phyloP scores from a whole-genome alignment of 2,888 invertebrate genomes.

The Crioceris asparagi region DNA sequence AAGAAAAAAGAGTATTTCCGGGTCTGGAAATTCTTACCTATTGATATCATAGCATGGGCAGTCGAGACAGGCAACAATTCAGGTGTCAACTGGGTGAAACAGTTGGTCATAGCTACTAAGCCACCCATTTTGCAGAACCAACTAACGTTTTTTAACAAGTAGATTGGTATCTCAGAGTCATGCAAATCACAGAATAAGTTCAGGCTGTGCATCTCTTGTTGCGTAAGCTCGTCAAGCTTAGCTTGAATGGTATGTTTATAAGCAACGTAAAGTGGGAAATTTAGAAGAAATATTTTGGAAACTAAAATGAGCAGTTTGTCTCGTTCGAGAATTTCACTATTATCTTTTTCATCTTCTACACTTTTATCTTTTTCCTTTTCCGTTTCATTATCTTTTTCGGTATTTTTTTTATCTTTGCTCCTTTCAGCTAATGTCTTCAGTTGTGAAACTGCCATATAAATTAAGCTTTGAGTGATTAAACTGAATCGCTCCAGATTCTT shows the following conservation, averaged over 20 bases:
- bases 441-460: slow-evolving; percentile 73
- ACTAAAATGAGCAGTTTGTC: slow-evolving; percentile 82
- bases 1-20: background rate
- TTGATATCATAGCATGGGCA: slow-evolving; percentile 85
- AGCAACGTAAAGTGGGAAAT: slow-evolving; percentile 81
- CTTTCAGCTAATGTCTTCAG: slow-evolving; percentile 53
- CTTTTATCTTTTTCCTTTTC: slow-evolving; percentile 17
- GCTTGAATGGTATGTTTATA: slow-evolving; percentile 75
- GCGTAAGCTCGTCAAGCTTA: slow-evolving; percentile 69
- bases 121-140: slow-evolving; percentile 88
- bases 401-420: slow-evolving; percentile 7
- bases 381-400: slow-evolving; percentile 61
- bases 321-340: slow-evolving; percentile 58
- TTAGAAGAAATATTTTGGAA: slow-evolving; percentile 79
- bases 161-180: slow-evolving; percentile 87
- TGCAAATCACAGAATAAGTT: slow-evolving; percentile 83
- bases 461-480: slow-evolving; percentile 76
- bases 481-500: slow-evolving; percentile 90
- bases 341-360: slow-evolving; percentile 28
- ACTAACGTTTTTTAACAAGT: slow-evolving; percentile 83
- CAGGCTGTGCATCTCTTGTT: slow-evolving; percentile 71
- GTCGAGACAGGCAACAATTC: slow-evolving; percentile 71
- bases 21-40: slow-evolving; percentile 35
- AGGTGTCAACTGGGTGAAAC: slow-evolving; percentile 69
- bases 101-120: slow-evolving; percentile 74